These are phyloP conservation scores for human (Homo sapiens) DNA, from an alignment of 2,113 vertebrate species.

Conservation along the genomic window GRCh38 chr12:68656001-68656500, in stretches of 20 bases:
- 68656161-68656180: background rate
- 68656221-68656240: background rate
- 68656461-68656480: background rate
- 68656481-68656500: background rate
- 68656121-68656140: background rate
- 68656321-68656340: slow-evolving; percentile 99
- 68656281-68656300: slow-evolving; percentile 37
- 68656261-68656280: background rate
- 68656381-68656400: slow-evolving; percentile 98
- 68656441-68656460: slow-evolving; percentile 94
- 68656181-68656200: slow-evolving; percentile 33
- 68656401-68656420: slow-evolving; percentile 98
- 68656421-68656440: slow-evolving; percentile 99
- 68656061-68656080: background rate
- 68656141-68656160: background rate
- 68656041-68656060: background rate
- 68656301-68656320: slow-evolving; percentile 98
- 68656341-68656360: slow-evolving; percentile 98
- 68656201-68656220: background rate
- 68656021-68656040: background rate
- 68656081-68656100: background rate
- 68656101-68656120: background rate
- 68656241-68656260: slow-evolving; percentile 30
- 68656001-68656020: background rate
- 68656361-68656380: slow-evolving; percentile 96